Evolutionary conservation across 2,797 vertebrate species (phyloP).

Genomic region (Phalanger gymnotis): DNA sequence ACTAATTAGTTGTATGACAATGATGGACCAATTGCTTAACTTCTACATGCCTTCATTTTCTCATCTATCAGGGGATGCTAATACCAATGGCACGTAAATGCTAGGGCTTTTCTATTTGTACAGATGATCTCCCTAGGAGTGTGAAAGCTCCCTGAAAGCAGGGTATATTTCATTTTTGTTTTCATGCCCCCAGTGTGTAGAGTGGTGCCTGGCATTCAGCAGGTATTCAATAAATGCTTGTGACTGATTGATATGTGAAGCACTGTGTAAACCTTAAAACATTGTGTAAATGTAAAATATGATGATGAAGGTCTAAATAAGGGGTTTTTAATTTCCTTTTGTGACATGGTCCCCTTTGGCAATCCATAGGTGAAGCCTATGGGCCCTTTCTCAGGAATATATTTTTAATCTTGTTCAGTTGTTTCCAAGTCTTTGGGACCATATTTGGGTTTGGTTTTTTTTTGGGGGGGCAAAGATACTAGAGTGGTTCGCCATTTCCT

Average conservation of each 20-base stretch:
- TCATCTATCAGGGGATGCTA: neutral
- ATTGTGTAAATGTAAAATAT: neutral
- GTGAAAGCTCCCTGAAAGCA: neutral
- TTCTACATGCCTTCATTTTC: neutral
- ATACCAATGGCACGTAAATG: neutral
- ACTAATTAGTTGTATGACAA: neutral
- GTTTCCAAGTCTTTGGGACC: neutral
- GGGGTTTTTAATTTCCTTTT: neutral
- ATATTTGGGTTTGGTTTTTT: neutral
- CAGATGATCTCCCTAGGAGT: neutral
- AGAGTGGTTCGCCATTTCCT: neutral
- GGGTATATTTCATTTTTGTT: neutral
- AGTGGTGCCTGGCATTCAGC: neutral
- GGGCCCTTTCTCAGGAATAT: neutral
- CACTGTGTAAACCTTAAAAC: neutral
- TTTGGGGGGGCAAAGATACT: neutral
- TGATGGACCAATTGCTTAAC: neutral
- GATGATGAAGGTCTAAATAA: neutral
- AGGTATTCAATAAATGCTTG: neutral
- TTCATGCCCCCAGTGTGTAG: neutral
- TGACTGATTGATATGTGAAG: neutral
- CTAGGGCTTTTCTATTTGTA: neutral
- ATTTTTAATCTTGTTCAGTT: neutral
- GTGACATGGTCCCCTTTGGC: neutral
- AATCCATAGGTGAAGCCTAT: neutral